Conservation (phyloP, 1,140 invertebrate genomes). For the Rhopalosiphum maidis region DNA sequence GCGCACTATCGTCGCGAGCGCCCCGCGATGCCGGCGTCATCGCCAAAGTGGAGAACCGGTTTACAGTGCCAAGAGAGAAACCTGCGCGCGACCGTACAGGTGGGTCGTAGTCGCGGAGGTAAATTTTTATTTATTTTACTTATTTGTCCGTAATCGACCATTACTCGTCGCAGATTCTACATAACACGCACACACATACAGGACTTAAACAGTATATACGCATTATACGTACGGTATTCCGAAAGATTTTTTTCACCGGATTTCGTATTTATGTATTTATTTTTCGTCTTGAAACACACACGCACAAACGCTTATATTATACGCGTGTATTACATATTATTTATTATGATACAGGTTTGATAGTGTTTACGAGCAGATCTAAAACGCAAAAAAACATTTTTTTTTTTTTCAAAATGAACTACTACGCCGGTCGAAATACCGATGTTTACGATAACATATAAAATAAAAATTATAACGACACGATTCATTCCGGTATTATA, state of each 20-base stretch:
- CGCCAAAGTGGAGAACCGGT: not conserved
- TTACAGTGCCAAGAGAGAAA: slow-evolving; percentile 24
- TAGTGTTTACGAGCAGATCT: not conserved
- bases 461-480: not conserved
- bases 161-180: slow-evolving; percentile 5
- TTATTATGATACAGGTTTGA: not conserved
- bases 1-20: not conserved
- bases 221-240: not conserved
- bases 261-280: not conserved
- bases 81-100: not conserved
- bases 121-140: slow-evolving; percentile 11
- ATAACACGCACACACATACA: not conserved
- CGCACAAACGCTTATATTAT: not conserved
- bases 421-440: not conserved
- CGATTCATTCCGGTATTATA: not conserved
- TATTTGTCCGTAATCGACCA: slow-evolving; percentile 12
- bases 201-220: not conserved
- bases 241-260: not conserved
- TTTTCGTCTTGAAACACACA: not conserved
- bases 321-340: not conserved
- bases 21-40: not conserved
- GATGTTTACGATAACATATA: not conserved
- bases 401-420: not conserved
- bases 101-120: not conserved
- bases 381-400: not conserved